Percentiles rank a stretch among this genome's conserved stretches.
phyloP scores from a whole-genome alignment of 2,888 invertebrate genomes.

The Parascotia fuliginaria region DNA sequence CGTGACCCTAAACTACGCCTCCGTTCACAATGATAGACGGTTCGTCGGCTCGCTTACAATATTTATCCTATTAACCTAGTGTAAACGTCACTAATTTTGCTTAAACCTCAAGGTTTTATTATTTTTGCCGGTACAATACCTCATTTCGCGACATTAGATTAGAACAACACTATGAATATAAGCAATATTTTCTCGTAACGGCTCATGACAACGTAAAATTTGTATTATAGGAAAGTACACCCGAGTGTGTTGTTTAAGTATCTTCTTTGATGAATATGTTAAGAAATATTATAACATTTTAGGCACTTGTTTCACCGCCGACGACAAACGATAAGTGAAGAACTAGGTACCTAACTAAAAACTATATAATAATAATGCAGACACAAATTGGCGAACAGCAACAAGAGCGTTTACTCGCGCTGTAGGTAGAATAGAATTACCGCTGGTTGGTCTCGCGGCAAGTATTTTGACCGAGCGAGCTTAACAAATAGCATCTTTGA shows the following conservation, averaged over 20 bases:
- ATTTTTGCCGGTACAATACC: neutral
- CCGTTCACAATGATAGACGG: conserved; percentile 7
- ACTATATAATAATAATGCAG: too few relatives aligned
- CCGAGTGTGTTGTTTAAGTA: neutral
- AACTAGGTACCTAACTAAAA: too few relatives aligned
- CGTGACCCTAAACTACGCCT: conserved; percentile 20
- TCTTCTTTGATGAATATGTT: neutral
- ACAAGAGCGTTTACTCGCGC: too few relatives aligned
- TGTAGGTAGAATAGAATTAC: too few relatives aligned
- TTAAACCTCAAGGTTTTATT: conserved; percentile 2
- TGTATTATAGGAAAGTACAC: neutral
- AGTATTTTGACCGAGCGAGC: too few relatives aligned
- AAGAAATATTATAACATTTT: neutral
- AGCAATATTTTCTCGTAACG: neutral
- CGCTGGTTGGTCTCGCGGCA: too few relatives aligned
- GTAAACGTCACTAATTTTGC: conserved; percentile 12
- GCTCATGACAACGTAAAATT: neutral
- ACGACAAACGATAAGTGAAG: too few relatives aligned
- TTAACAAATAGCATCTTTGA: too few relatives aligned
- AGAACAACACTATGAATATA: neutral
- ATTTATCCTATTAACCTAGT: conserved; percentile 3
- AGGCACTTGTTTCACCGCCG: neutral
- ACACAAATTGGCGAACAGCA: too few relatives aligned
- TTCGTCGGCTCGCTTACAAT: neutral
- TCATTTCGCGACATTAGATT: neutral